Conservation (phyloP, 2,888 invertebrate species). For the Agelastica alni region DNA sequence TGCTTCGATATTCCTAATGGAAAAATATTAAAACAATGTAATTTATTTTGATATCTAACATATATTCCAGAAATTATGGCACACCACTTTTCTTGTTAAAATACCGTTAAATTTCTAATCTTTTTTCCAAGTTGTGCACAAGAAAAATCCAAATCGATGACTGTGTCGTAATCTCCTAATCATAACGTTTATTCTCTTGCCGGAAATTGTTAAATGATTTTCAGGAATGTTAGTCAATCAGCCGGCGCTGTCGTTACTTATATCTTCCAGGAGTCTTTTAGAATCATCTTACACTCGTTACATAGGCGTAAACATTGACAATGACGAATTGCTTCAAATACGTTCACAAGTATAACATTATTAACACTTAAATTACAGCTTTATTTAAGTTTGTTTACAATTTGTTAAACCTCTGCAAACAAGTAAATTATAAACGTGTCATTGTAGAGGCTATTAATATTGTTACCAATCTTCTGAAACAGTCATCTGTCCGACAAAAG, state of each 20-base stretch:
- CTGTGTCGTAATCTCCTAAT: not conserved
- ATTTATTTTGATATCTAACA: too few relatives aligned
- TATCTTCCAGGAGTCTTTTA: conserved; percentile 2
- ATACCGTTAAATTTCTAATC: not conserved
- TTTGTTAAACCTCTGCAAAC: not conserved
- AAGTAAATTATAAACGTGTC: too few relatives aligned
- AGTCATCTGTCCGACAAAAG: too few relatives aligned
- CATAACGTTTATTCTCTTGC: conserved; percentile 7
- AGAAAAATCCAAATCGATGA: not conserved
- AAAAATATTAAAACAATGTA: too few relatives aligned
- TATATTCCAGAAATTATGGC: too few relatives aligned
- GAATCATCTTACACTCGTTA: not conserved
- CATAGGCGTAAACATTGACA: conserved; percentile 4
- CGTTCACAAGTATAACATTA: too few relatives aligned
- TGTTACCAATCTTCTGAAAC: too few relatives aligned
- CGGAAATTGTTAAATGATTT: conserved; percentile 12
- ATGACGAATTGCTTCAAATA: conserved; percentile 3
- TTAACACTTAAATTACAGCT: too few relatives aligned
- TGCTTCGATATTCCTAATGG: too few relatives aligned
- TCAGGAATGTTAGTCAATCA: conserved; percentile 7
- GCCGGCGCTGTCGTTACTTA: conserved; percentile 6
- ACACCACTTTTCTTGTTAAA: too few relatives aligned
- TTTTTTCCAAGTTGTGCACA: not conserved
- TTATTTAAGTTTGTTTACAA: not conserved
- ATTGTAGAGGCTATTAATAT: too few relatives aligned